phyloP scores from a whole-genome alignment of 2,888 invertebrate species.

The Dasysyrphus tricinctus region DNA sequence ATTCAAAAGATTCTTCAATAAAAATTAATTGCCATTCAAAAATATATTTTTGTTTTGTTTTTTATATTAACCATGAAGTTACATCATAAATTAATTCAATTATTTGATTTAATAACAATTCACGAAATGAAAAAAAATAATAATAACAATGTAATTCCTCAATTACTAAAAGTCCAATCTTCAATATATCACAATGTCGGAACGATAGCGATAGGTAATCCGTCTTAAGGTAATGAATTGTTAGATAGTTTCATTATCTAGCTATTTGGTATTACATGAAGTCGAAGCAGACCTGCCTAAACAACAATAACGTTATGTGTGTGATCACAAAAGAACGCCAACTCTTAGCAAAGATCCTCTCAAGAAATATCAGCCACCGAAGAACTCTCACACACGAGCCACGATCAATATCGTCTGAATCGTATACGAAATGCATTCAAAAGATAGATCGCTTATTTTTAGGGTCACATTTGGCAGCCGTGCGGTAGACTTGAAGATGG shows the following conservation, averaged over 20 bases:
- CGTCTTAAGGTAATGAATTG: conserved; percentile 56
- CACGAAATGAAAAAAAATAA: conserved; percentile 23
- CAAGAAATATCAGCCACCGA: conserved; percentile 4
- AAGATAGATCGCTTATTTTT: conserved; percentile 54
- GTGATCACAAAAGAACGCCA: conserved; percentile 31
- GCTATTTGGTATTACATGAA: conserved; percentile 31
- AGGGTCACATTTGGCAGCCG: conserved; percentile 55
- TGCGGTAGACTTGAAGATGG: conserved; percentile 9
- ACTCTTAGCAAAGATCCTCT: conserved; percentile 25
- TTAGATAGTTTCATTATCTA: conserved; percentile 41
- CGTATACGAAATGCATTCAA: conserved; percentile 63
- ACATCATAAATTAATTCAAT: conserved; percentile 31
- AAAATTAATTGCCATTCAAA: conserved; percentile 63
- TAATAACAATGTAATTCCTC: conserved; percentile 42
- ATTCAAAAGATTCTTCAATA: conserved; percentile 46
- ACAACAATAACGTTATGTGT: conserved; percentile 27
- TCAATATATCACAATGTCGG: conserved; percentile 49
- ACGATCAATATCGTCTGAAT: conserved; percentile 54
- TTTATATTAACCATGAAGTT: conserved; percentile 4
- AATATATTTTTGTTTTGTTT: background rate
- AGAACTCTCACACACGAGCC: conserved; percentile 62
- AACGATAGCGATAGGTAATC: conserved; percentile 7
- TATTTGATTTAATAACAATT: conserved; percentile 19
- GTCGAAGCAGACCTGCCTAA: conserved; percentile 36
- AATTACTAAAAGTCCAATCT: conserved; percentile 58